Evolutionary conservation across 2,888 invertebrate genomes (phyloP).

Genomic region (Orthosia cruda): DNA sequence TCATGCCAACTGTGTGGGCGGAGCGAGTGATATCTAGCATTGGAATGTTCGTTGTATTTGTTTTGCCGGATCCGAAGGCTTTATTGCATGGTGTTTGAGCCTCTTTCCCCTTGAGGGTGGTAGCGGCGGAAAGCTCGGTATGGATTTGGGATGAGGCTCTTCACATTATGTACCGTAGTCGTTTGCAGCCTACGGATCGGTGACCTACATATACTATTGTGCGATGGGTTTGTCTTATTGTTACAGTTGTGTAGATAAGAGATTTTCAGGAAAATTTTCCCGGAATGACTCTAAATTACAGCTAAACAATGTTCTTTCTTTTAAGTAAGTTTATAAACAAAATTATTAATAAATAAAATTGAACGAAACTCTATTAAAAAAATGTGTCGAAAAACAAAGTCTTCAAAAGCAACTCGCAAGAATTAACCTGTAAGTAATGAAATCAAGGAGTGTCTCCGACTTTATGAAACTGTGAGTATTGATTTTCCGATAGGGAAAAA

Average conservation of each 20-base stretch:
- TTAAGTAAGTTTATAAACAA: conserved; percentile 9
- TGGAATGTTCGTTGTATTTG: conserved; percentile 92
- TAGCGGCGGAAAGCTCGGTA: conserved; percentile 88
- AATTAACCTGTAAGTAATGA: conserved; percentile 82
- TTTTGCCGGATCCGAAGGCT: conserved; percentile 91
- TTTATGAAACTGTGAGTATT: conserved; percentile 90
- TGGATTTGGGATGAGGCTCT: conserved; percentile 86
- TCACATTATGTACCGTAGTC: conserved; percentile 88
- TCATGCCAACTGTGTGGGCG: conserved; percentile 92
- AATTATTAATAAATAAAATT: conserved; percentile 3
- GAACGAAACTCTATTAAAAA: conserved; percentile 40
- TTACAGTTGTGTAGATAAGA: conserved; percentile 20
- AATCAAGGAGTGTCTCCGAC: conserved; percentile 88
- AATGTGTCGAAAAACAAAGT: conserved; percentile 59
- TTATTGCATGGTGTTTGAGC: conserved; percentile 90
- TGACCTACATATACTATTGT: conserved; percentile 77
- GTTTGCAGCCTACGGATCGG: conserved; percentile 79
- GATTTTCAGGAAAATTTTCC: background rate
- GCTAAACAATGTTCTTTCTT: background rate
- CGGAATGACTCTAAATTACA: background rate
- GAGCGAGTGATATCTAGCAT: conserved; percentile 92
- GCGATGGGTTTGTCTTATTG: conserved; percentile 45
- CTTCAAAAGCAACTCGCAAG: conserved; percentile 64
- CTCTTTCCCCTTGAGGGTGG: conserved; percentile 90
- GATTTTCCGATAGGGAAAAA: conserved; percentile 92